phyloP scores from a whole-genome alignment of 2,797 vertebrate species.

The Sebastes itinus region DNA sequence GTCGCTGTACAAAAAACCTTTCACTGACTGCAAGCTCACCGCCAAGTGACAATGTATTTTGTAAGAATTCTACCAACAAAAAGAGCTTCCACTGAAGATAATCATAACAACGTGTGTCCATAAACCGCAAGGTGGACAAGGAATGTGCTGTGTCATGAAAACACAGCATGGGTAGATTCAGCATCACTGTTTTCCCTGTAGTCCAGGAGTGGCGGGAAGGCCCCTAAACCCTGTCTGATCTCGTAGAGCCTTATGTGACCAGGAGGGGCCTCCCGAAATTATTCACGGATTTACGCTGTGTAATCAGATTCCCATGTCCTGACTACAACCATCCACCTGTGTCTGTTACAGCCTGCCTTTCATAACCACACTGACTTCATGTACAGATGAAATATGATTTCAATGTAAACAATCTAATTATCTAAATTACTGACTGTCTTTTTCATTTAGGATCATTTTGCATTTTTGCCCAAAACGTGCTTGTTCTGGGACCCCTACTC shows the following conservation, averaged over 20 bases:
- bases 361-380: not conserved
- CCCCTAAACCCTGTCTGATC: conserved; percentile 68
- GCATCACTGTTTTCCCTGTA: not conserved
- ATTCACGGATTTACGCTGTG: conserved; percentile 61
- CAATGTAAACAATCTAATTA: not conserved
- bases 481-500: not conserved
- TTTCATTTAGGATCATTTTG: not conserved
- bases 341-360: conserved; percentile 14
- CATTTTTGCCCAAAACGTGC: not conserved
- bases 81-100: not conserved
- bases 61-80: not conserved
- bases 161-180: not conserved
- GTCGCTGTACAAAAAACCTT: not conserved
- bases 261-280: conserved; percentile 38
- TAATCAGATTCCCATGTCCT: conserved; percentile 42
- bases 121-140: not conserved
- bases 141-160: conserved; percentile 42
- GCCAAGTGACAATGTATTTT: not conserved
- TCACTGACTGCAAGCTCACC: not conserved
- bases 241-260: conserved; percentile 42
- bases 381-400: not conserved
- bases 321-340: not conserved
- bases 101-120: not conserved
- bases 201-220: conserved; percentile 4
- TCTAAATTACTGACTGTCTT: not conserved